Evolutionary conservation across 2,888 invertebrate genomes (phyloP).

Genomic region (Geotrupes spiniger): DNA sequence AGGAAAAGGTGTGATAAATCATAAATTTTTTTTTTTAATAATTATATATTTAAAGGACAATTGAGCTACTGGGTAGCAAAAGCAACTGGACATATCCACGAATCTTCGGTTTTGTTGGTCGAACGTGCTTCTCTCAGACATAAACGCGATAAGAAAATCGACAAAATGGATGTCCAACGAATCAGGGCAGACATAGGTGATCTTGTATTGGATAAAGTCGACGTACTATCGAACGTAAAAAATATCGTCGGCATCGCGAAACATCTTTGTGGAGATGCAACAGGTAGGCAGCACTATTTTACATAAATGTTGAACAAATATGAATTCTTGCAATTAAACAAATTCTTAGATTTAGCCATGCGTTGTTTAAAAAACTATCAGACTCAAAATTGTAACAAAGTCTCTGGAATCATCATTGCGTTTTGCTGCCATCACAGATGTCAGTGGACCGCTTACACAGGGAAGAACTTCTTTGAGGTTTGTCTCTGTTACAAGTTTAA

Average conservation of each 20-base stretch:
- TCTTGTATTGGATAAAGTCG: slow-evolving; percentile 61
- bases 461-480: slow-evolving; percentile 59
- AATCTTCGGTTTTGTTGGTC: slow-evolving; percentile 63
- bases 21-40: too few species aligned
- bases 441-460: slow-evolving; percentile 67
- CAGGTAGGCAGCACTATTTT: slow-evolving; percentile 56
- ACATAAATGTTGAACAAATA: slow-evolving; percentile 1
- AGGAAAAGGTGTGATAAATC: slow-evolving; percentile 81
- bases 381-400: slow-evolving; percentile 40
- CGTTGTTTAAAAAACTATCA: slow-evolving; percentile 59
- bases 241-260: slow-evolving; percentile 76
- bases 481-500: slow-evolving; percentile 1
- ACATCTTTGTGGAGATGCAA: slow-evolving; percentile 87
- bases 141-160: slow-evolving; percentile 71
- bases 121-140: slow-evolving; percentile 81
- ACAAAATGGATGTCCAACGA: slow-evolving; percentile 32
- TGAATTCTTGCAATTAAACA: slow-evolving; percentile 3
- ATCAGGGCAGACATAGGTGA: slow-evolving; percentile 77
- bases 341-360: slow-evolving; percentile 65
- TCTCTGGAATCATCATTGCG: slow-evolving; percentile 68
- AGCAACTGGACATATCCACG: slow-evolving; percentile 53
- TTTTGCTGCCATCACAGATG: slow-evolving; percentile 92
- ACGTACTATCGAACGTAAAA: slow-evolving; percentile 49
- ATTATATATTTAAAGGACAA: slow-evolving; percentile 63
- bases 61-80: slow-evolving; percentile 74